phyloP scores from a whole-genome alignment of 1,140 invertebrate genomes.

The Lethrus apterus region DNA sequence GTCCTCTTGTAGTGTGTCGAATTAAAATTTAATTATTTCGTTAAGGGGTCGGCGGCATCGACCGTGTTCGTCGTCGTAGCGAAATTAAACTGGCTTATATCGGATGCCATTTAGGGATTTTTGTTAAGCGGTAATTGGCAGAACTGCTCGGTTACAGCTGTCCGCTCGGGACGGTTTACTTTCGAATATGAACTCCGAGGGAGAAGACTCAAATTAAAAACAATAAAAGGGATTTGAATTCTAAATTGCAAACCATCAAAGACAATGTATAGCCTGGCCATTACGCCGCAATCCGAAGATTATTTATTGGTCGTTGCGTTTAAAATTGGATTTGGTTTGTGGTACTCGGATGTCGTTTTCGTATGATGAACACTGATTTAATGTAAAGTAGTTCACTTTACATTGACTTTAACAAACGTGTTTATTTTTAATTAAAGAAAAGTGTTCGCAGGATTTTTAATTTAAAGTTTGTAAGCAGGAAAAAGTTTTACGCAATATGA shows the following conservation, averaged over 20 bases:
- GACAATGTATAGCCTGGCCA: conserved; percentile 7
- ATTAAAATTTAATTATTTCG: conserved; percentile 27
- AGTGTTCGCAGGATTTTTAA: too few relatives aligned
- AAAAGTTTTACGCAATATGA: too few relatives aligned
- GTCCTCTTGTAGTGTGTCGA: conserved; percentile 19
- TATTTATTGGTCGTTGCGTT: too few relatives aligned
- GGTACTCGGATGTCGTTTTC: too few relatives aligned
- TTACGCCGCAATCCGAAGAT: too few relatives aligned
- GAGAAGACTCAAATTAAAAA: conserved; percentile 20
- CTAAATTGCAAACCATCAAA: conserved; percentile 17
- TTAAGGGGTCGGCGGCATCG: conserved; percentile 19
- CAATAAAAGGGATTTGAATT: conserved; percentile 22
- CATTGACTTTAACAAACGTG: too few relatives aligned
- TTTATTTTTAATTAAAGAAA: too few relatives aligned
- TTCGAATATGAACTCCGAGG: conserved; percentile 17
- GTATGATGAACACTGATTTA: too few relatives aligned
- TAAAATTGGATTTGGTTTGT: too few relatives aligned
- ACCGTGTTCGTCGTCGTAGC: conserved; percentile 18
- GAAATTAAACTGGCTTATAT: conserved; percentile 12
- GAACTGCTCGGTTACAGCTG: conserved; percentile 21
- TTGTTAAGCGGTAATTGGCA: conserved; percentile 26
- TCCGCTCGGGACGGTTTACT: conserved; percentile 17
- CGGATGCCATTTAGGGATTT: conserved; percentile 23
- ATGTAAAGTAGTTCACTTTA: too few relatives aligned
- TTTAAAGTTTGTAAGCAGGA: too few relatives aligned